Base-by-base conservation (phyloP, 2,888 invertebrate species). In the Perdita meconis region DNA sequence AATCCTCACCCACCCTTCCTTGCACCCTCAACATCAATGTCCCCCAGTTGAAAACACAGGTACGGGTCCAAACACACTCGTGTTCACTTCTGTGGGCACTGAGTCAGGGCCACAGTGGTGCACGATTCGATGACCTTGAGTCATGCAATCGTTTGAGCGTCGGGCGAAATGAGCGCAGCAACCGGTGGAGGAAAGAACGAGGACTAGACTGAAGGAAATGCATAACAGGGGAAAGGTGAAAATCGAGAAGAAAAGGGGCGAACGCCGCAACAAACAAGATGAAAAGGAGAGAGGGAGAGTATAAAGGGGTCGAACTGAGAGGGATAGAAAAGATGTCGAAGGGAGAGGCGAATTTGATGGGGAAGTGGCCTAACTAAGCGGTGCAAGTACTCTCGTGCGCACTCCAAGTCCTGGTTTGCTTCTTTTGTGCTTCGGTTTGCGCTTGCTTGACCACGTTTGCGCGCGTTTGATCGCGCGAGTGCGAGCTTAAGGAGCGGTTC, bases 91-190 rank as follows among this genome's bases (percentile, higher is more conserved):
- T 42, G 47, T 42, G 36, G 19, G 38, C 50, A 53, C 53, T 42
- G 50, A 56, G 38, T 30, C 30, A n/a, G n/a, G 66, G 24, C 51
- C 30, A 68, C 30, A 34, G 26, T 30, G 72, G 47, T 70, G 74
- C 71, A 73, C 67, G 72, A 82, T 80, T 77, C 81, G 81, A 78
- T 83, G 84, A 86, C 87, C 87, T 87, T 86, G 86, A 87, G 84
- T 87, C 87, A 87, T 86, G 87, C 83, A 78, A 63, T 60, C 76
- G 78, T 75, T 67, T 53, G 79, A 71, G 76, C 53, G 69, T 59
- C 34, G 59, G 63, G 64, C 30, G 69, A 78, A 78, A 72, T 59
- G 64, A 70, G 65, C 44, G 57, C 16, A 13, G 24, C 60, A 50
- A 70, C 50, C 26, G 51, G 34, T 36, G 69, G 60, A 63, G 69